These are phyloP conservation scores for Eleutherodactylus coqui DNA, from an alignment of 2,797 vertebrate species.

Conservation along the genomic window DNA sequence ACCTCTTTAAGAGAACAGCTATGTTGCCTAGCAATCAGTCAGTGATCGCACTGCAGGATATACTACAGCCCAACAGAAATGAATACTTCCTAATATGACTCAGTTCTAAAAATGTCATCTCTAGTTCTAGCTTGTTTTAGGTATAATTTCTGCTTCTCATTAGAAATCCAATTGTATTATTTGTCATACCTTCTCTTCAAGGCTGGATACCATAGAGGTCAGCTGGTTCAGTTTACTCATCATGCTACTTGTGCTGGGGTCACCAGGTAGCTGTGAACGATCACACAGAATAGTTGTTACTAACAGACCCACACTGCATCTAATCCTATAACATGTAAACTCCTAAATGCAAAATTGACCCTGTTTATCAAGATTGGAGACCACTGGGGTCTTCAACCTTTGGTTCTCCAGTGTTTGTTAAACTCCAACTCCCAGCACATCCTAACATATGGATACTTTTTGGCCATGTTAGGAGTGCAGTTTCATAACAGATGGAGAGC, in stretches of 20 bases:
- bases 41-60: background rate
- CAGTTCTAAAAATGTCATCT: background rate
- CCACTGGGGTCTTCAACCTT: background rate
- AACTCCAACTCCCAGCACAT: background rate
- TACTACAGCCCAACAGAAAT: background rate
- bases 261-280: slow-evolving; percentile 76
- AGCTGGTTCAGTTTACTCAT: slow-evolving; percentile 84
- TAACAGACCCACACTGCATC: background rate
- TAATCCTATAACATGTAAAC: background rate
- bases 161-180: background rate
- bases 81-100: background rate
- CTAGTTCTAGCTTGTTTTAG: background rate
- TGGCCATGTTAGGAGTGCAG: too few relatives aligned
- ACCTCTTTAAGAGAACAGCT: background rate
- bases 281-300: background rate
- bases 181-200: slow-evolving; percentile 92
- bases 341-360: background rate
- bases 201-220: slow-evolving; percentile 87
- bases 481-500: too few relatives aligned
- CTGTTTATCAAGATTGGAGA: background rate
- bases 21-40: slow-evolving; percentile 19
- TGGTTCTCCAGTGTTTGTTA: too few relatives aligned
- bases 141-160: background rate
- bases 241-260: slow-evolving; percentile 75
- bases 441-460: background rate